phyloP scores from a whole-genome alignment of 1,140 invertebrate genomes.

The Artemia franciscana region DNA sequence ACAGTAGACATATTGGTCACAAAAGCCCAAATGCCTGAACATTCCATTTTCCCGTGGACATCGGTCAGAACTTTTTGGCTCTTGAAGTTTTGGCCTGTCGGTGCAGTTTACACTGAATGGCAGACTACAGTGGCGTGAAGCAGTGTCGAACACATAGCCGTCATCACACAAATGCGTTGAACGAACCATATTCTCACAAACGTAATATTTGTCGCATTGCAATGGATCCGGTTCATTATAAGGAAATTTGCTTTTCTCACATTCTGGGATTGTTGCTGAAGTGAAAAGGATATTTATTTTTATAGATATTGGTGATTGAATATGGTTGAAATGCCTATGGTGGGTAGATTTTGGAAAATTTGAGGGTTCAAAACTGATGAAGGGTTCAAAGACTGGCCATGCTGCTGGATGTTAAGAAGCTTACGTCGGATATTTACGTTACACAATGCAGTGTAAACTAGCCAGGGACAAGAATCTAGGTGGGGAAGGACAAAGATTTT shows the following conservation, averaged over 20 bases:
- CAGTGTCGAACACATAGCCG: constrained; percentile 20
- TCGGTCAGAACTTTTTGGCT: constrained; percentile 6
- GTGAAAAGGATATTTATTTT: no score
- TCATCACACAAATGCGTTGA: constrained; percentile 21
- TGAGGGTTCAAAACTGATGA: no score
- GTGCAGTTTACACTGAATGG: constrained; percentile 21
- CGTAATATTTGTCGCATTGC: constrained; percentile 23
- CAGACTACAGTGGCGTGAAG: constrained; percentile 18
- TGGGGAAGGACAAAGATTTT: no score
- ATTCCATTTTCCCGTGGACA: constrained; percentile 7
- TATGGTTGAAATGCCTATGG: no score
- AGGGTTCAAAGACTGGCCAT: no score
- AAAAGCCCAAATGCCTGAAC: constrained; percentile 7
- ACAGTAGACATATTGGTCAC: constrained; percentile 9
- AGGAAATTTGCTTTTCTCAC: constrained; percentile 4
- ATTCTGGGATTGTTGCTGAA: neutral
- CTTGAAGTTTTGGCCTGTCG: constrained; percentile 15
- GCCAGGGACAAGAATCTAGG: no score
- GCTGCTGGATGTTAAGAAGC: no score
- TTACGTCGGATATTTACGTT: no score
- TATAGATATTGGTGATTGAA: no score
- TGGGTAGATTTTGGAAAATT: no score
- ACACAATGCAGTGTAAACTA: no score
- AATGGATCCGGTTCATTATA: constrained; percentile 17
- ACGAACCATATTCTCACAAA: constrained; percentile 16